Evolutionary conservation across 2,888 invertebrate species (phyloP), one percentile per base, ranked within the genome.

Genomic region (Cantharis rufa): DNA sequence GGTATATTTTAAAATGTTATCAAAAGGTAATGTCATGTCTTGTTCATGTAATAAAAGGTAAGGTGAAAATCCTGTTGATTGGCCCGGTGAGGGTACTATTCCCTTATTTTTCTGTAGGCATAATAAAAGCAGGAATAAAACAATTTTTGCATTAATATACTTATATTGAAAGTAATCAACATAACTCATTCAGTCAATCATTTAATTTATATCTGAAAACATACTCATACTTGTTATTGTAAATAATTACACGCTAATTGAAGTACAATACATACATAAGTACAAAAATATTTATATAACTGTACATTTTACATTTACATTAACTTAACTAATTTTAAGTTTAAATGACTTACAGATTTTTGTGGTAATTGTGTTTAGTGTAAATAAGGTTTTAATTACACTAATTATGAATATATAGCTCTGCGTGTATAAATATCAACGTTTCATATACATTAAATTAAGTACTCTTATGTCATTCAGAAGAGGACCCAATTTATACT

Each of bases 331-430:
- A 61, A 13, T 13, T 48, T 62, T 73, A 77, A 69, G 13, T 63
- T 32, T 74, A 74, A 68, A 69, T 74, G 77, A 77, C 74, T 77
- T 77, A 74, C 62, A 69, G 74, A 74, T 71, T 77, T 32, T 76
- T 74, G 71, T 74, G 77, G 71, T 77, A 71, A 70, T 62, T 71
- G 63, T 71, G 62, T 48, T 71, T 48, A 69, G 24, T 71, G 71
- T 74, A 71, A 74, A 71, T 70, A 74, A 64, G 64, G 71, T 62
- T 69, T 70, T 76, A 75, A 62, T 75, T 72, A 76, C 72, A 72
- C 72, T 24, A 71, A 71, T 18, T 28, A 69, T 71, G 66, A 63
- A 28, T 28, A 73, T 48, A 48, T 48, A 48, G 48, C 48, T 48
- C 48, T 48, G 48, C 48, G 48, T 48, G 48, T 48, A 48, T 48